Percentiles rank a stretch among this genome's conserved stretches.
phyloP scores from a whole-genome alignment of 2,113 vertebrate species.

The Pongo pygmaeus region DNA sequence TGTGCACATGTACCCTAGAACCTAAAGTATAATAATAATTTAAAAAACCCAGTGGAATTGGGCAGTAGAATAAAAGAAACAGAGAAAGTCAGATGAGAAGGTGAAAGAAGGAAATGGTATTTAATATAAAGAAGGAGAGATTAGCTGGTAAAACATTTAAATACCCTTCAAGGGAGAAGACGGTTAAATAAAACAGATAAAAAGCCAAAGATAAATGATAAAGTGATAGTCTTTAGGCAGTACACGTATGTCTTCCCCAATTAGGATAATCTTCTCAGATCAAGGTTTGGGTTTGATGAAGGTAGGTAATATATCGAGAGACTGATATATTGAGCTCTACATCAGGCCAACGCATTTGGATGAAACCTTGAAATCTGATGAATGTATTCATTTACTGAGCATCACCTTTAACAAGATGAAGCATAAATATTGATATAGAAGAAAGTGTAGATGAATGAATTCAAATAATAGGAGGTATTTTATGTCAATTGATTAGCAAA shows the following conservation, averaged over 20 bases:
- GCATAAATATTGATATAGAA: background rate
- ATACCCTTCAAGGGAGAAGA: background rate
- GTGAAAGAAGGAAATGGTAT: background rate
- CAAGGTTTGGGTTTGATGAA: background rate
- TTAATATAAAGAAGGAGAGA: background rate
- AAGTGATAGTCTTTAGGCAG: background rate
- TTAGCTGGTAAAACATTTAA: background rate
- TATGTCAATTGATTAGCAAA: background rate
- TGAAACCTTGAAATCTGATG: background rate
- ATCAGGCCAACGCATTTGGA: background rate
- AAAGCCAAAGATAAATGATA: background rate
- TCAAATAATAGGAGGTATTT: background rate
- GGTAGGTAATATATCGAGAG: background rate
- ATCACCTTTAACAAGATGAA: background rate
- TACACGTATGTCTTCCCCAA: background rate
- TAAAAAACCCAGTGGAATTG: too few species aligned
- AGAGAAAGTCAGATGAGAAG: background rate
- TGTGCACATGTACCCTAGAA: too few species aligned
- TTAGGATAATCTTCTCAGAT: background rate
- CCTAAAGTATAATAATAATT: too few species aligned
- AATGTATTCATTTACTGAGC: conserved; percentile 17
- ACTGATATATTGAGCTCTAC: background rate
- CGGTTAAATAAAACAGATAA: background rate
- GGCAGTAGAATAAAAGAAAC: background rate
- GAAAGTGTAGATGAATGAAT: background rate